Percentiles rank a stretch among this genome's conserved stretches.
phyloP scores from a whole-genome alignment of 2,797 vertebrate genomes.

The Cheirogaleus major region DNA sequence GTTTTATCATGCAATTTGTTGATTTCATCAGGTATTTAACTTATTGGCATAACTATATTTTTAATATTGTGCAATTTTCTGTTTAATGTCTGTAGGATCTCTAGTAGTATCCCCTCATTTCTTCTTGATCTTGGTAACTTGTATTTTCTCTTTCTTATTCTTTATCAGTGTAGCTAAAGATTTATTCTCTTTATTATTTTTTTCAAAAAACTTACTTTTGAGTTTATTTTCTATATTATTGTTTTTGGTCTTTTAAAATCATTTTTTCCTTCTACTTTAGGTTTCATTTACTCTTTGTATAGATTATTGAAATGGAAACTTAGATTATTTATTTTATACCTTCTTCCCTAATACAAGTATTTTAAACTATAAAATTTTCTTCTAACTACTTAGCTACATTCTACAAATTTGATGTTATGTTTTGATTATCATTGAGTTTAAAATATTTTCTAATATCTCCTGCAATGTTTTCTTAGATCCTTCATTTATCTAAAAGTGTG shows the following conservation, averaged over 20 bases:
- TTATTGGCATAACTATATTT: neutral
- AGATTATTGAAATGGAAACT: neutral
- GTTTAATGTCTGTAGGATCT: neutral
- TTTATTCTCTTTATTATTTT: neutral
- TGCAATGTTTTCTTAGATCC: neutral
- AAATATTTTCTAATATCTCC: neutral
- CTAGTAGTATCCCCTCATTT: neutral
- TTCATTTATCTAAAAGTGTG: neutral
- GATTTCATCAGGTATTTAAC: neutral
- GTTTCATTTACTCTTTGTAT: neutral
- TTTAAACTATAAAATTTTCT: neutral
- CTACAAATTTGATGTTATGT: neutral
- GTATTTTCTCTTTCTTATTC: neutral
- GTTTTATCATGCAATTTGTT: neutral
- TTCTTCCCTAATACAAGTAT: neutral
- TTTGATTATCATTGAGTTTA: neutral
- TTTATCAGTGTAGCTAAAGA: neutral
- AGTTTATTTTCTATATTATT: neutral
- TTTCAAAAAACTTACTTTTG: neutral
- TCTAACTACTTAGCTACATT: neutral
- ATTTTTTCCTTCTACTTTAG: neutral
- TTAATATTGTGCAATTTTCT: neutral
- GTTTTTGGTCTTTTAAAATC: neutral
- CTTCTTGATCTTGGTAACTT: neutral
- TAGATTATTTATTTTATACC: neutral